Conservation (phyloP, 1,140 invertebrate species). For the Ceratosolen solmsi region DNA sequence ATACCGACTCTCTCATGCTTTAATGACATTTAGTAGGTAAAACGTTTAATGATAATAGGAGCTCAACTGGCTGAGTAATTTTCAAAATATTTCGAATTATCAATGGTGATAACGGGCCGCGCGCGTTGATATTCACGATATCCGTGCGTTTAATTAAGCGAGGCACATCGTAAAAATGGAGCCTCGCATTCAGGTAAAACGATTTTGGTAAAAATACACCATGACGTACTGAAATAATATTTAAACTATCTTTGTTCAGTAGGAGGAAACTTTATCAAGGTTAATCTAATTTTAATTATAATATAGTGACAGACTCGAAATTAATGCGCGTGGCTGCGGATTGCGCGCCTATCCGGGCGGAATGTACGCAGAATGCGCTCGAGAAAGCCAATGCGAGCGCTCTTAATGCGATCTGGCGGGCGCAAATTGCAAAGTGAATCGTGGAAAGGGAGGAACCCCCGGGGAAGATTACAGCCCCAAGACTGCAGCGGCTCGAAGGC, state of each 20-base stretch:
- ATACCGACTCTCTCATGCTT: background rate
- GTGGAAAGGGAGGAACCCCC: too few species aligned
- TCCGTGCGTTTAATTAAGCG: background rate
- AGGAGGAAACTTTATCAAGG: conserved; percentile 29
- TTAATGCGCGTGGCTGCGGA: background rate
- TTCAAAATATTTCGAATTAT: conserved; percentile 10
- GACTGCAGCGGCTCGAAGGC: too few species aligned
- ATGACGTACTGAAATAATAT: conserved; percentile 32
- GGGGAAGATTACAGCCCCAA: too few species aligned
- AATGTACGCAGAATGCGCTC: background rate
- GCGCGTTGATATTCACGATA: conserved; percentile 3
- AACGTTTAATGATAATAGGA: background rate
- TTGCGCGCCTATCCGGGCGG: background rate
- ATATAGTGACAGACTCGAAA: conserved; percentile 9
- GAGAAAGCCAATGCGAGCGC: too few species aligned
- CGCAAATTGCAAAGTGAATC: too few species aligned
- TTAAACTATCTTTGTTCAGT: conserved; percentile 21
- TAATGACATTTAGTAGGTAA: background rate
- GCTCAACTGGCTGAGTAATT: background rate
- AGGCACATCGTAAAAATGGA: background rate
- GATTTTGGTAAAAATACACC: conserved; percentile 31
- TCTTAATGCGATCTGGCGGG: background rate
- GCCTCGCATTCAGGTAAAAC: background rate
- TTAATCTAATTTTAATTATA: conserved; percentile 49
- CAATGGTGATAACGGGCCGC: conserved; percentile 4